A percentile compares a stretch with the other conserved stretches of the same genome.
Evolutionary conservation across 2,113 vertebrate genomes (phyloP).

Genomic region (Macquaria ambigua): DNA sequence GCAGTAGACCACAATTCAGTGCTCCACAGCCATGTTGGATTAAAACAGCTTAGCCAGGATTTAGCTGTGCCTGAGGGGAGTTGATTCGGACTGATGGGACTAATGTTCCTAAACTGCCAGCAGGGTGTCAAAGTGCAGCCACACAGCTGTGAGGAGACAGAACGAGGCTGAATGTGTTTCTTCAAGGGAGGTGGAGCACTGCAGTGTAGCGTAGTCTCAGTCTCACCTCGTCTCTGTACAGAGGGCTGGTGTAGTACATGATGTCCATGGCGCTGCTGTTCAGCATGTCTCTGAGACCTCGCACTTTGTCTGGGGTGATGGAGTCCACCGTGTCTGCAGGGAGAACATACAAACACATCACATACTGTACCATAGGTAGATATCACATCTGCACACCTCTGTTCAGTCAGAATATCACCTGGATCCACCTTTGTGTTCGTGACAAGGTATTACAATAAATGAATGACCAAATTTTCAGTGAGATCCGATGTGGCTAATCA

Average conservation of each 20-base stretch:
- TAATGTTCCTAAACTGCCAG: background rate
- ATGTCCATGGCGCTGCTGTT: conserved; percentile 99
- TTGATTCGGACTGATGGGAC: background rate
- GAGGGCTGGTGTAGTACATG: conserved; percentile 98
- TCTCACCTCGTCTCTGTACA: conserved; percentile 95
- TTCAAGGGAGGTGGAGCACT: background rate
- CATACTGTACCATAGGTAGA: too few species aligned
- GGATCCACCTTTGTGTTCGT: background rate
- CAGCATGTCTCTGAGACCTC: conserved; percentile 95
- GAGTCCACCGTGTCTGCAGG: conserved; percentile 95
- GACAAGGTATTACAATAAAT: too few species aligned
- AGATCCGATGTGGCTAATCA: too few species aligned
- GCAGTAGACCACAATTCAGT: background rate
- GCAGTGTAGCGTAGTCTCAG: background rate
- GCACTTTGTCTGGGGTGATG: conserved; percentile 96
- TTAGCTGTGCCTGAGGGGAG: background rate
- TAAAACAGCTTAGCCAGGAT: background rate
- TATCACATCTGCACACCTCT: too few species aligned
- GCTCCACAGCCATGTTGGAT: background rate
- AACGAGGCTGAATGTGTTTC: background rate
- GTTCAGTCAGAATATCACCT: background rate
- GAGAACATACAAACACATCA: conserved; percentile 14
- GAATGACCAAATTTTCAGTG: too few species aligned
- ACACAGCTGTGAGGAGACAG: background rate
- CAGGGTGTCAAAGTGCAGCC: background rate